Conservation (phyloP, 2,797 vertebrate species). For the Sebastolobus alascanus region DNA sequence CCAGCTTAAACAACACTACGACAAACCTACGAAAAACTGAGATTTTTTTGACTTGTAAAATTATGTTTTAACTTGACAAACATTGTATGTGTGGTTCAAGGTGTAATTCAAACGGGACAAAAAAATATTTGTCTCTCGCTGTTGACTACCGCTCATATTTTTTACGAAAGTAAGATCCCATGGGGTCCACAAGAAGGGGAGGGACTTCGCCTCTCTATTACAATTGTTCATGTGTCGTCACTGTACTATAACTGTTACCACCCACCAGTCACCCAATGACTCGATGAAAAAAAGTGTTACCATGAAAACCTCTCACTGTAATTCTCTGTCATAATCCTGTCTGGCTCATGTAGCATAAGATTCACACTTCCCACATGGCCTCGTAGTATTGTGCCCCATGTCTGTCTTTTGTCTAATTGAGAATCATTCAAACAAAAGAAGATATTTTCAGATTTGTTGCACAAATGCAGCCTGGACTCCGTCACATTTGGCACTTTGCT, state of each 20-base stretch:
- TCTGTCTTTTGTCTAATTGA: slow-evolving; percentile 41
- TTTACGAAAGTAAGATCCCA: too few relatives aligned
- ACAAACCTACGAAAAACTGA: too few relatives aligned
- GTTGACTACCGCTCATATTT: too few relatives aligned
- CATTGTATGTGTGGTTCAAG: too few relatives aligned
- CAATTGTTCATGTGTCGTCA: slow-evolving; percentile 25
- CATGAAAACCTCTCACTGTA: slow-evolving; percentile 49
- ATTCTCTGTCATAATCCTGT: slow-evolving; percentile 57
- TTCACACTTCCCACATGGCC: slow-evolving; percentile 57
- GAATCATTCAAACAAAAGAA: slow-evolving; percentile 24
- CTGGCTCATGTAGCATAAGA: slow-evolving; percentile 42
- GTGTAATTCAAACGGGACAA: too few relatives aligned
- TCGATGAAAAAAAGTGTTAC: slow-evolving; percentile 49
- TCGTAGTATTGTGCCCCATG: slow-evolving; percentile 18
- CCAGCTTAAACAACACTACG: too few relatives aligned
- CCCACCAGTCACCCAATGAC: slow-evolving; percentile 52
- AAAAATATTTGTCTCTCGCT: too few relatives aligned
- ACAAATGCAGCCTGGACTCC: slow-evolving; percentile 11
- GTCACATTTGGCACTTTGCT: slow-evolving; percentile 33
- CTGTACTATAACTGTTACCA: slow-evolving; percentile 42
- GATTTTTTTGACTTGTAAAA: too few relatives aligned
- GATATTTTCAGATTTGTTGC: slow-evolving; percentile 25
- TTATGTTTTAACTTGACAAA: too few relatives aligned
- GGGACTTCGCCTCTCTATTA: neutral
- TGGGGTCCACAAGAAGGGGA: too few relatives aligned